These are phyloP conservation scores for Aphis gossypii DNA, from an alignment of 1,140 invertebrate species.

Conservation along the genomic window DNA sequence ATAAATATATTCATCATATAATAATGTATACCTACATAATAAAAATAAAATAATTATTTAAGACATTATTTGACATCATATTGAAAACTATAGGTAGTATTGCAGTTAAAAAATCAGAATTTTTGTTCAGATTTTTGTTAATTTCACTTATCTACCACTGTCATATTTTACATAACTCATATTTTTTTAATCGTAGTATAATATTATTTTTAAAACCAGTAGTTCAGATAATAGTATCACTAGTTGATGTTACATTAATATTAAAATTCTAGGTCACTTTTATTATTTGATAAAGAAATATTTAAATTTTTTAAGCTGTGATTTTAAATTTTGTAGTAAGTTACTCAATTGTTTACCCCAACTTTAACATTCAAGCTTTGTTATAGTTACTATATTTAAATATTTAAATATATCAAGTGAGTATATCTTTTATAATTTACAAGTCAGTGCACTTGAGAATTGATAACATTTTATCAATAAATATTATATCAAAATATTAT, in stretches of 20 bases:
- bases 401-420: not conserved
- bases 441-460: no score
- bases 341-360: not conserved
- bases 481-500: not conserved
- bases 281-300: not conserved
- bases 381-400: not conserved
- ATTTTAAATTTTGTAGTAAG: not conserved
- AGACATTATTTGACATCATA: no score
- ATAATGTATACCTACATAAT: no score
- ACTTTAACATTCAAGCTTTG: not conserved
- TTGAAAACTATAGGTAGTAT: no score
- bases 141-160: not conserved
- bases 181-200: not conserved
- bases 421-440: not conserved
- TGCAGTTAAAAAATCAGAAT: no score
- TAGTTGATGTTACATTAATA: not conserved
- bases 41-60: no score
- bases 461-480: conserved; percentile 1
- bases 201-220: not conserved
- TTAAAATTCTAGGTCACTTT: not conserved
- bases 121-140: not conserved
- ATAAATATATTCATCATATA: no score
- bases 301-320: not conserved
- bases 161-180: not conserved
- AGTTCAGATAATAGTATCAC: not conserved